Evolutionary conservation across 2,888 invertebrate species (phyloP).

Genomic region (Corbicula japonica): DNA sequence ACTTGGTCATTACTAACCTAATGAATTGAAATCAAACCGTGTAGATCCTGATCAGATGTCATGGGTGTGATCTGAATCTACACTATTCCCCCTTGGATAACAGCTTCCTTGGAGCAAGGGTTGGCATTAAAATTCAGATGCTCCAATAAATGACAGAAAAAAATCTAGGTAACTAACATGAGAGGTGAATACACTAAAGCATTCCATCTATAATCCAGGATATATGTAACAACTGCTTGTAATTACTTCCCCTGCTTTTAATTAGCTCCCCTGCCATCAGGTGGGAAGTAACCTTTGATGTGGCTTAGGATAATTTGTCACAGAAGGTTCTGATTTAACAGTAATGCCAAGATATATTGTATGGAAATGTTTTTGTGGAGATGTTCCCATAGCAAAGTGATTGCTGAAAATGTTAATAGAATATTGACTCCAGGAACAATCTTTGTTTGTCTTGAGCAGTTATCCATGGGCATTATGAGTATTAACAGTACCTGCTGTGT

Average conservation of each 20-base stretch:
- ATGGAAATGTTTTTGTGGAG: slow-evolving; percentile 1
- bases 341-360: slow-evolving; percentile 41
- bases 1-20: too few species aligned
- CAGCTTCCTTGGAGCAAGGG: too few species aligned
- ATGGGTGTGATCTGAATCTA: too few species aligned
- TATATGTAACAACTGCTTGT: slow-evolving; percentile 37
- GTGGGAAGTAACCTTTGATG: slow-evolving; percentile 59
- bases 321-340: slow-evolving; percentile 61
- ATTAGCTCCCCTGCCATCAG: slow-evolving; percentile 64
- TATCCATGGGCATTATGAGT: slow-evolving; percentile 2
- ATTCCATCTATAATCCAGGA: slow-evolving; percentile 35
- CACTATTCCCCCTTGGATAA: too few species aligned
- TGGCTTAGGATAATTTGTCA: slow-evolving; percentile 59
- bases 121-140: too few species aligned
- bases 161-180: too few species aligned
- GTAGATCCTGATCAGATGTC: too few species aligned
- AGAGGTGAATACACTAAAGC: too few species aligned
- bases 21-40: too few species aligned
- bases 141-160: too few species aligned
- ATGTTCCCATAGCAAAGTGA: neutral
- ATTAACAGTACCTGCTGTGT: slow-evolving; percentile 25
- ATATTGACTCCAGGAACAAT: neutral
- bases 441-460: slow-evolving; percentile 3
- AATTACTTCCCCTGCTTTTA: slow-evolving; percentile 57
- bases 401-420: slow-evolving; percentile 3